These are phyloP conservation scores for Micromussa lordhowensis DNA, from an alignment of 92 coral and sea anemone species.

Conservation along the genomic window DNA sequence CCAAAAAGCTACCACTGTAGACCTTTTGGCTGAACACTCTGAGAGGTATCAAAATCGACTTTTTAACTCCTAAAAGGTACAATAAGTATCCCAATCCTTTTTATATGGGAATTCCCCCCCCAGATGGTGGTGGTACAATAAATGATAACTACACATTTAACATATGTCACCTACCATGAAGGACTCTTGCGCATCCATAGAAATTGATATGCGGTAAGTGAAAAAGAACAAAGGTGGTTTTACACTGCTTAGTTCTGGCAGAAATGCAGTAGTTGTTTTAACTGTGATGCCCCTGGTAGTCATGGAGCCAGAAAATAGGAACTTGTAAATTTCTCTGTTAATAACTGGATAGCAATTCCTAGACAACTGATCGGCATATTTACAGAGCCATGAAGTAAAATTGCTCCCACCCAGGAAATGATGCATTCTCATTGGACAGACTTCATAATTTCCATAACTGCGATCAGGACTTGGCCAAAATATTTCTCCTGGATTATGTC, in stretches of 20 bases:
- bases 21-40: too few relatives aligned
- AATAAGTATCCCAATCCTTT: too few relatives aligned
- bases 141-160: background rate
- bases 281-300: conserved; percentile 83
- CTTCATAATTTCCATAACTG: conserved; percentile 64
- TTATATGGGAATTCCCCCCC: too few relatives aligned
- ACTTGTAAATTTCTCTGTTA: conserved; percentile 86
- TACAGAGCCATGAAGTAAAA: conserved; percentile 84
- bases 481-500: conserved; percentile 85
- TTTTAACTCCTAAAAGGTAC: too few relatives aligned
- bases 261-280: conserved; percentile 88
- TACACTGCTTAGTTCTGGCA: conserved; percentile 92
- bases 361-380: conserved; percentile 79
- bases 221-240: conserved; percentile 96
- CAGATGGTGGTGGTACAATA: background rate
- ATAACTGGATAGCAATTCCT: conserved; percentile 81
- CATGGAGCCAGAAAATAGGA: conserved; percentile 68
- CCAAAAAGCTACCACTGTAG: too few relatives aligned
- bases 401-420: conserved; percentile 80
- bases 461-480: conserved; percentile 96
- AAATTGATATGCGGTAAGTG: conserved; percentile 94
- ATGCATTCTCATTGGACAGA: conserved; percentile 74
- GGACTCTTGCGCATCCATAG: conserved; percentile 80
- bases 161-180: conserved; percentile 72
- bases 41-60: too few relatives aligned